These are phyloP conservation scores for Toxotes lorentzi DNA, from an alignment of 2,797 vertebrate species.

Conservation along the genomic window DNA sequence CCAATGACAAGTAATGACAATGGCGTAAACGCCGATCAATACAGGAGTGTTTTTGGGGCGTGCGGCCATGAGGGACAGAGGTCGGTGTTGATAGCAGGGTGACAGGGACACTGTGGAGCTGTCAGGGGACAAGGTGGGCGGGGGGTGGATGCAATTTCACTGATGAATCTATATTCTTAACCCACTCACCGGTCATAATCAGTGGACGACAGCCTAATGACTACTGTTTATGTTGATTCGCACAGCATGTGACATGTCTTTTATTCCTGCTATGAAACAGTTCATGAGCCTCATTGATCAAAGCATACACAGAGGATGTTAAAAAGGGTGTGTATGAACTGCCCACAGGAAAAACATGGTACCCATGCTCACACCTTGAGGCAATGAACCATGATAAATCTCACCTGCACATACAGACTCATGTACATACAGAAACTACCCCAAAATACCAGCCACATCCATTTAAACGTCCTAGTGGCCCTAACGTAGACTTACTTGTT, in stretches of 20 bases:
- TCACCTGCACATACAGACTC: not conserved
- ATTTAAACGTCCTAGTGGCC: not conserved
- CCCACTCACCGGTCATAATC: conserved; percentile 43
- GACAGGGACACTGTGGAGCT: conserved; percentile 49
- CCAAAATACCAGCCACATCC: not conserved
- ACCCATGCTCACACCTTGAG: not conserved
- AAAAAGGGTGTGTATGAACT: conserved; percentile 17
- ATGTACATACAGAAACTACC: not conserved
- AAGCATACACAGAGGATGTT: not conserved
- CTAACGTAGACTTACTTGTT: not conserved
- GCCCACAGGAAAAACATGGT: conserved; percentile 8
- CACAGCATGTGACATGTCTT: conserved; percentile 35
- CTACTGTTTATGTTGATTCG: conserved; percentile 38
- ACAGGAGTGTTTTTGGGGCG: conserved; percentile 38
- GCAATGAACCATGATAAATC: conserved; percentile 4
- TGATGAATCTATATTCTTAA: conserved; percentile 62
- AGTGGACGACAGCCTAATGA: conserved; percentile 38
- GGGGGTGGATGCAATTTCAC: conserved; percentile 50
- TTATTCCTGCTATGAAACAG: conserved; percentile 29
- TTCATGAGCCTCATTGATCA: conserved; percentile 21
- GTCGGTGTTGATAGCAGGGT: conserved; percentile 45
- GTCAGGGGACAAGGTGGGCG: conserved; percentile 32
- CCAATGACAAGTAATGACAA: conserved; percentile 66
- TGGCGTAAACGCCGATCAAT: conserved; percentile 50
- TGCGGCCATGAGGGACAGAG: conserved; percentile 23